Evolutionary conservation across 2,797 vertebrate species (phyloP), one percentile per base, ranked within the genome.

Genomic region (Megalops cyprinoides): DNA sequence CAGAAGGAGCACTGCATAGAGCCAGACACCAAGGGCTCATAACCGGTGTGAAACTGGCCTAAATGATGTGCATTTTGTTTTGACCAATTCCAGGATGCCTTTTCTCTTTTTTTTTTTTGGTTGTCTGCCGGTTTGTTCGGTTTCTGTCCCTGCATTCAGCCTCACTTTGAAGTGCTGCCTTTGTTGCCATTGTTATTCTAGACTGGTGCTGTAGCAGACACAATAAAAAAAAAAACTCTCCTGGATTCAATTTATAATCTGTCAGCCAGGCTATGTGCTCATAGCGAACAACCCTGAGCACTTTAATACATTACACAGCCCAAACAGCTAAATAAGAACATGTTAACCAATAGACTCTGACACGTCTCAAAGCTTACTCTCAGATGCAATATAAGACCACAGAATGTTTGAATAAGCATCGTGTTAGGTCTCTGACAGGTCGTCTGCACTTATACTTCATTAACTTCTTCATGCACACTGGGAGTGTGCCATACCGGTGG

Each of bases 221-320:
- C 90, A 91, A 93, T 89, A 92, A 76, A 91, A 91, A 91, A 90
- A 85, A 74, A 78, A 74, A 39, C 74, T 81, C 81, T 81, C 86
- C 87, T 90, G 90, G 91, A 93, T 92, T 88, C 89, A 93, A 93
- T 94, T 92, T 93, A 92, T 90, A 92, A 91, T 87, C 87, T 92
- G 92, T 92, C 91, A 93, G 85, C 84, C 82, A 80, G 85, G 87
- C 87, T 88, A 89, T 89, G 87, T 87, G 87, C 91, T 90, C 77
- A 73, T 81, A 83, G 87, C 82, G 89, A 92, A 91, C 88, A 88
- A 86, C 87, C 87, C 82, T 53, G 86, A 87, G 87, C 82, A 87
- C 83, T 88, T 91, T 84, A 89, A 87, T 83, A 88, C 87, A 89
- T 90, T 89, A 91, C 90, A 90, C 80, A 85, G 80, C 86, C 88